phyloP scores from a whole-genome alignment of 1,140 invertebrate species.

The Spodoptera litura region DNA sequence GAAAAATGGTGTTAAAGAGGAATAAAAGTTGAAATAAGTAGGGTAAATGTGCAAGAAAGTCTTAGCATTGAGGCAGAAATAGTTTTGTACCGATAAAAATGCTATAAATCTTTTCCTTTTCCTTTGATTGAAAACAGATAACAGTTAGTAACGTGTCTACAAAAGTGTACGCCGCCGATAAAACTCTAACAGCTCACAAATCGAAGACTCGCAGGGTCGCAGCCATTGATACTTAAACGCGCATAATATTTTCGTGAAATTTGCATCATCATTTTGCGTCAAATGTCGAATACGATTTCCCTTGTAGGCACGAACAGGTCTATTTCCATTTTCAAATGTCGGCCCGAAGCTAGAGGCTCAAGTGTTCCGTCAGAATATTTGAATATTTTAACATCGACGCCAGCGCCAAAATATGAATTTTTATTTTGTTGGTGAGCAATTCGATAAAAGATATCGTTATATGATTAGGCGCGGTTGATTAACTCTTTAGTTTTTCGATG shows the following conservation, averaged over 20 bases:
- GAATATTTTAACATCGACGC: slow-evolving; percentile 78
- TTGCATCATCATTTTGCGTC: slow-evolving; percentile 75
- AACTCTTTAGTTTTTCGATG: slow-evolving; percentile 16
- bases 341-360: slow-evolving; percentile 68
- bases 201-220: slow-evolving; percentile 29
- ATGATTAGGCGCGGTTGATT: slow-evolving; percentile 25
- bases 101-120: slow-evolving; percentile 35
- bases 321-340: slow-evolving; percentile 80
- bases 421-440: slow-evolving; percentile 58
- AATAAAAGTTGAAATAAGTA: slow-evolving; percentile 6
- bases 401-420: slow-evolving; percentile 69
- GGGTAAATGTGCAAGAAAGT: slow-evolving; percentile 9
- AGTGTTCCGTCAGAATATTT: slow-evolving; percentile 78
- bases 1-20: neutral
- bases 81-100: slow-evolving; percentile 31
- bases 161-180: slow-evolving; percentile 22
- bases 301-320: slow-evolving; percentile 71
- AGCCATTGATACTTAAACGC: slow-evolving; percentile 70
- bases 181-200: slow-evolving; percentile 32
- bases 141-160: slow-evolving; percentile 35
- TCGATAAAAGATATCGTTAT: slow-evolving; percentile 38
- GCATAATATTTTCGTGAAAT: slow-evolving; percentile 71
- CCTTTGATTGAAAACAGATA: slow-evolving; percentile 40
- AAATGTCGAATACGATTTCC: slow-evolving; percentile 75
- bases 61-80: neutral